Base-by-base conservation (phyloP, 2,888 invertebrate genomes). In the Agrotis segetum region DNA sequence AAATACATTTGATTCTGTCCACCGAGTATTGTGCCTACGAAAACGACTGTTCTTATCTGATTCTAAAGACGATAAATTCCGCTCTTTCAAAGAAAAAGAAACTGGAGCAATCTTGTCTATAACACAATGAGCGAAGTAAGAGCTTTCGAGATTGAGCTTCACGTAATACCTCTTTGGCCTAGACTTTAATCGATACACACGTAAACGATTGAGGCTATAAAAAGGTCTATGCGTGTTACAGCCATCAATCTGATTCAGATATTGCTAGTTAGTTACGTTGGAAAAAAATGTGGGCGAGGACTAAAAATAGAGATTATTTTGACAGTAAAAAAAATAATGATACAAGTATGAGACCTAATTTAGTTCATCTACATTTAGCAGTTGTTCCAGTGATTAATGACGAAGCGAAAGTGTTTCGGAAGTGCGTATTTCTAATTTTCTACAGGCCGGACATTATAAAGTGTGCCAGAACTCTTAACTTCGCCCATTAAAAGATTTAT, bases 401-500 rank as follows among this genome's bases (percentile, higher is more conserved):
- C 58, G 21, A 50, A 49, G 24, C 24, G 65, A 59, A 67, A 65
- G 47, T 68, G 67, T 79, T 71, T 79, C 76, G 79, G 71, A 68
- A 76, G 53, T 79, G 64, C 49, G 63, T 72, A 71, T 78, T 66
- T 68, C n/a, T n/a, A n/a, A n/a, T n/a, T n/a, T n/a, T n/a, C 67
- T 70, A 67, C 60, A 55, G 21, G 61, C 50, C 66, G 64, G 74
- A 71, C 24, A 68, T 66, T 55, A 16, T 56, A 60, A 71, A 78
- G 59, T 72, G 53, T 75, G 81, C 67, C 74, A 71, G 53, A 81
- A 56, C 74, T 74, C 64, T 62, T 56, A 61, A 70, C 50, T 66
- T 68, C 56, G 21, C 29, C 63, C 76, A 77, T 77, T 74, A 81
- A 73, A 71, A 79, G 71, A 61, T 81, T 52, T 60, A 76, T 76